Evolutionary conservation across 2,797 vertebrate genomes (phyloP), one percentile per base, ranked within the genome.

Genomic region (Lophius americanus): DNA sequence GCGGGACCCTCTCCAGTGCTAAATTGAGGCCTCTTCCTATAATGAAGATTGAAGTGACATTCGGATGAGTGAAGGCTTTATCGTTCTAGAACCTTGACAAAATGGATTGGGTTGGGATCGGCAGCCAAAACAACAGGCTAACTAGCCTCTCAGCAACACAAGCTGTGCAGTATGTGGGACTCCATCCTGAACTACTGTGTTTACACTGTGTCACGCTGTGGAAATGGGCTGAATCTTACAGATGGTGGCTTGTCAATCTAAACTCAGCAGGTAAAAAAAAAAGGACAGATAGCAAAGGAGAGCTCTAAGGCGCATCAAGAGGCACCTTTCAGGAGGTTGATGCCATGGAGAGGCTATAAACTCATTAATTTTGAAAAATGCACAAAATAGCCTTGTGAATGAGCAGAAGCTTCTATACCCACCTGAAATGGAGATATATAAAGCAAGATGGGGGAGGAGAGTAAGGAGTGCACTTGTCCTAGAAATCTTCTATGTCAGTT

Each of bases 1-100:
- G 58, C 51, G 39, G 60, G 49, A 64, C 53, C 61, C 56, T 56
- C 64, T 46, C 50, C 7, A 46, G 38, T 56, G 65, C 51, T 53
- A 71, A 77, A 81, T 61, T 39, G 49, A 69, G 62, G 57, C 47
- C 43, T 78, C 68, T 62, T 55, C 42, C 68, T 76, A 60, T 76
- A 85, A 87, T 76, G 73, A 81, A 86, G 79, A 85, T 86, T 71
- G 70, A 89, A 82, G 58, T 88, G 88, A 84, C 77, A 53, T 82
- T 83, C 83, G 73, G 80, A 83, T 69, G 75, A 79, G 70, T 44
- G 73, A 59, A 72, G 73, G 59, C 58, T 64, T 3, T 58, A 61
- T 42, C 53, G 76, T 71, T 68, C 62, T 71, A 71, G 35, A 83
- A 61, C 64, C 60, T 56, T 70, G 73, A 83, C 65, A n/a, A 41